Base-by-base conservation (phyloP, 2,797 vertebrate species). In the Chiroxiphia lanceolata region DNA sequence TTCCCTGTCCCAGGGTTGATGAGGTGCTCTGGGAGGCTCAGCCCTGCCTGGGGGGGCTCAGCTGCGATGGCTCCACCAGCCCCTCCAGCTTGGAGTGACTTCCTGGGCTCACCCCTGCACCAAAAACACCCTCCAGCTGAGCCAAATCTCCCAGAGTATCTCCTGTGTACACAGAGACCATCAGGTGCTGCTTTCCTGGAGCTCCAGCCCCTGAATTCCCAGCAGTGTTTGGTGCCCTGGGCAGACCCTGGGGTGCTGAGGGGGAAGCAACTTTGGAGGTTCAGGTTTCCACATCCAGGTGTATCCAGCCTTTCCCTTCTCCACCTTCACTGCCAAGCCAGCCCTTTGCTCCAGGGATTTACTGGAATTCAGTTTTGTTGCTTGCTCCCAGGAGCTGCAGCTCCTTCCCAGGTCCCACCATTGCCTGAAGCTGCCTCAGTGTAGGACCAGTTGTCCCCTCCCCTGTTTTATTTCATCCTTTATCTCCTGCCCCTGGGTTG, bases 91-190 rank as follows among this genome's bases (percentile, higher is more conserved):
- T 4, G 34, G 44, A 9, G 0, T 2, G 2, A 9, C 21, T 34
- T 15, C 76, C 48, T 51, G 8, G 76, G 12, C 34, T 34, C 64
- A 61, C 1, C 38, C n/a, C 6, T 3, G 47, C 54, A 2, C 72
- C 44, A 33, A 15, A 77, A 70, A 20, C 5, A 17, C 29, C 38
- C 70, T 26, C 22, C 38, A 5, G 1, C 0, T 1, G 11, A 77
- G 23, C 23, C 44, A 12, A 1, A 21, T 13, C 9, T 25, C 72
- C 48, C 25, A 42, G 10, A 13, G 54, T 2, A 0, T 27, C 48
- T 50, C 21, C 72, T 13, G 23, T 15, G 53, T 1, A 1, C 14
- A 4, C 0, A 3, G 0, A 42, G 68, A 38, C 19, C 42, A 23
- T 12, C 74, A 38, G 40, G 6, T 4, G 18, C 8, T 38, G 3